These are phyloP conservation scores for Thryonomys swinderianus DNA, from an alignment of 2,113 vertebrate genomes.

Conservation along the genomic window DNA sequence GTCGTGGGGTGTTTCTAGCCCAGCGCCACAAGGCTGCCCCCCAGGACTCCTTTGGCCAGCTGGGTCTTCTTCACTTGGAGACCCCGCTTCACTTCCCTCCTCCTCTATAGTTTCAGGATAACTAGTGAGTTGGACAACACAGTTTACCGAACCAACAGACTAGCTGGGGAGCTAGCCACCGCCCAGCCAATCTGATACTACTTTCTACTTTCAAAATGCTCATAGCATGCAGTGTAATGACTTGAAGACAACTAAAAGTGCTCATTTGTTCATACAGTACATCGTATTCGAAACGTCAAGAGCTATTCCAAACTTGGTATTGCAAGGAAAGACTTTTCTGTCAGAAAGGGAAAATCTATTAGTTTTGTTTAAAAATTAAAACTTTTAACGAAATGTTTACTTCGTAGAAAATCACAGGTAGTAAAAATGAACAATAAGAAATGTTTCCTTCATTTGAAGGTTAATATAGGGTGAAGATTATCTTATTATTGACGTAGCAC, in stretches of 20 bases:
- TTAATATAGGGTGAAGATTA: slow-evolving; percentile 32
- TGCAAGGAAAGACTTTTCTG: not conserved
- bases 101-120: slow-evolving; percentile 89
- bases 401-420: not conserved
- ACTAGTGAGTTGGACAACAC: slow-evolving; percentile 87
- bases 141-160: slow-evolving; percentile 70
- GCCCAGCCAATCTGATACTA: not conserved
- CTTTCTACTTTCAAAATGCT: slow-evolving; percentile 26
- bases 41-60: slow-evolving; percentile 30
- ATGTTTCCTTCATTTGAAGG: not conserved
- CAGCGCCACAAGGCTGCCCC: not conserved
- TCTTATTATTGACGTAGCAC: not conserved
- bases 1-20: not conserved
- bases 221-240: not conserved
- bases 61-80: slow-evolving; percentile 77
- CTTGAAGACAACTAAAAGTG: not conserved
- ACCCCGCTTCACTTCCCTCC: slow-evolving; percentile 84
- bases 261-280: not conserved
- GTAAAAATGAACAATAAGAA: not conserved
- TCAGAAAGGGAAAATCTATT: slow-evolving; percentile 13
- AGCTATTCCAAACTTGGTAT: not conserved
- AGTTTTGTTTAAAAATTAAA: slow-evolving; percentile 41
- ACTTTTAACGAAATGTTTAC: slow-evolving; percentile 9
- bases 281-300: not conserved
- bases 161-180: not conserved